Evolutionary conservation across 2,113 vertebrate species (phyloP), one percentile per base, ranked within the genome.

Genomic region (Pholis gunnellus): DNA sequence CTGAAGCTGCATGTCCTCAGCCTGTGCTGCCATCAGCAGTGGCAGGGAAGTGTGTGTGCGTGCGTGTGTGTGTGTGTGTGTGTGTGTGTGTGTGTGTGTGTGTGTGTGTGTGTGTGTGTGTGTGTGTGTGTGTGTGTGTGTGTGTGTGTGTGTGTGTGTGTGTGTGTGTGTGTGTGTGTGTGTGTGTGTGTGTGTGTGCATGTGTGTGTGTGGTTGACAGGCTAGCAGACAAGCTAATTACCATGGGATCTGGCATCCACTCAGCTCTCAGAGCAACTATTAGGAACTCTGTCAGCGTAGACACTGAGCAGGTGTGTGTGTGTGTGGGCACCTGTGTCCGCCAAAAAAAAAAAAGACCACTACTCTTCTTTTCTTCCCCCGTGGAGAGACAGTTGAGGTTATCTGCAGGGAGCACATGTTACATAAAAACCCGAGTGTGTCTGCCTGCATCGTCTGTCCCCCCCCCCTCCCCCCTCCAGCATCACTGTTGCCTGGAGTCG

Each of bases 1-100:
- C 87, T 88, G 87, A 93, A 87, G 84, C 75, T 85, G 90, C 88
- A 88, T 81, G 89, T 91, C 82, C 75, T 84, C 81, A 27, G 63
- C 69, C 69, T 52, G 34, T 81, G 88, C 85, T 86, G 61, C 85
- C 85, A 86, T 90, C 88, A 92, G 85, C 90, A 88, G 72, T 74
- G 75, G 54, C 54, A 63, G 18, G 1, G 10, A 4, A 56, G 61
- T 79, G 72, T 77, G 29, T 56, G 50, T 54, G 54, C 44, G 56
- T 20, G 20, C 42, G 50, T 50, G 10, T 7, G 54, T 48, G 63
- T 25, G 77, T 61, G 31, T 44, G 27, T 65, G 73, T 17, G 68
- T 31, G 57, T 14, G 57, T 71, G 70, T 18, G 29, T 50, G 57
- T 29, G 57, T 27, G 79, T 27, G 40, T 60, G 44, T 54, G 52